Evolutionary conservation across 2,113 vertebrate genomes (phyloP).

Genomic region (Gopherus evgoodei): DNA sequence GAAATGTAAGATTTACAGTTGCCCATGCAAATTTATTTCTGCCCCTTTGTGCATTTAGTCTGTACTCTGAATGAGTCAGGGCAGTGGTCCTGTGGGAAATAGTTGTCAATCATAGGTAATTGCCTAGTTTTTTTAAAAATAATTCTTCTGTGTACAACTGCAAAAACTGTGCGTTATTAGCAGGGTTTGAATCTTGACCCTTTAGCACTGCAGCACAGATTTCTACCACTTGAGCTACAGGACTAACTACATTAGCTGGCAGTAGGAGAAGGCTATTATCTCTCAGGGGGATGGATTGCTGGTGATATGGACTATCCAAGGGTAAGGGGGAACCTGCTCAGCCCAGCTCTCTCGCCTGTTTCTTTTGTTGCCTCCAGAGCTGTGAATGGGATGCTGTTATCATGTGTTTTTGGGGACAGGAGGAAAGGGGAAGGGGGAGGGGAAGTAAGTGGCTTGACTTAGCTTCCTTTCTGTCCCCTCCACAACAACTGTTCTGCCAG

Average conservation of each 20-base stretch:
- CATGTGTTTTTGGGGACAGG: background rate
- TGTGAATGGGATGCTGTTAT: accelerated
- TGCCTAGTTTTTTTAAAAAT: slow-evolving; percentile 31
- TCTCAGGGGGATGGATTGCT: background rate
- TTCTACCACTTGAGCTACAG: background rate
- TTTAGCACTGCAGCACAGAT: background rate
- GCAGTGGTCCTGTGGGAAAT: background rate
- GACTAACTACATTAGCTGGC: background rate
- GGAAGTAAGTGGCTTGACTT: background rate
- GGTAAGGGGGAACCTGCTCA: background rate
- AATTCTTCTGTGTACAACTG: accelerated
- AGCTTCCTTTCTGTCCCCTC: accelerated
- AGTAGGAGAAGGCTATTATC: background rate
- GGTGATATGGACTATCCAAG: background rate
- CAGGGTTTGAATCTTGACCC: background rate
- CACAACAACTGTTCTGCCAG: background rate
- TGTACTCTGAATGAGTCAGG: background rate
- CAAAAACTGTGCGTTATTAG: accelerated
- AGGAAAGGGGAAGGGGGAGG: background rate
- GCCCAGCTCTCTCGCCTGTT: background rate
- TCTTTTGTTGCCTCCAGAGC: background rate
- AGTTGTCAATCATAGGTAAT: background rate
- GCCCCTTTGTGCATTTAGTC: background rate
- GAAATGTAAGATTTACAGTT: background rate
- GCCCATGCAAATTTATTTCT: background rate